These are phyloP conservation scores for Galerucella pusilla DNA, from an alignment of 2,888 invertebrate genomes.

Conservation along the genomic window DNA sequence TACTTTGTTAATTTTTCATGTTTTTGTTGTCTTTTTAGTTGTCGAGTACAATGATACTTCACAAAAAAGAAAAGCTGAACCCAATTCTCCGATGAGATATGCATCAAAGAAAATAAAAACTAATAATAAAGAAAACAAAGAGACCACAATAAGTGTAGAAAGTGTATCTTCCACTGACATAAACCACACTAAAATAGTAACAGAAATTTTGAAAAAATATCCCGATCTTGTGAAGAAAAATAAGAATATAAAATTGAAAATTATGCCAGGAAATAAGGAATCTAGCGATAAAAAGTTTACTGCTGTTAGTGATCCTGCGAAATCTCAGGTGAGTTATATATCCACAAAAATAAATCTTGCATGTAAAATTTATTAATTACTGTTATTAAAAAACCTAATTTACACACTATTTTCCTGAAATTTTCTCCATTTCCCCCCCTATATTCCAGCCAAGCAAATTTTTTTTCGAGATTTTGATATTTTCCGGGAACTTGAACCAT, in stretches of 20 bases:
- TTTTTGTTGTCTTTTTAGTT: slow-evolving; percentile 4
- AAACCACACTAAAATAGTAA: slow-evolving; percentile 85
- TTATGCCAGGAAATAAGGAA: slow-evolving; percentile 70
- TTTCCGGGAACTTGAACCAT: too few relatives aligned
- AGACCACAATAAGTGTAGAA: slow-evolving; percentile 59
- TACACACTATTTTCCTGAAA: too few relatives aligned
- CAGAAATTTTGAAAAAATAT: slow-evolving; percentile 88
- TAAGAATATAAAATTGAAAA: slow-evolving; percentile 88
- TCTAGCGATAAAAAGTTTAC: slow-evolving; percentile 37
- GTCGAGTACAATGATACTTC: slow-evolving; percentile 30
- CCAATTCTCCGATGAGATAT: slow-evolving; percentile 54
- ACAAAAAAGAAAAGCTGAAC: slow-evolving; percentile 51
- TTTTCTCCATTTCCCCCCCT: too few relatives aligned
- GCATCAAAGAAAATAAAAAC: slow-evolving; percentile 70
- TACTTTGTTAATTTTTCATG: too few relatives aligned
- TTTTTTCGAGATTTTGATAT: too few relatives aligned
- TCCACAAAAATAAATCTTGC: not conserved
- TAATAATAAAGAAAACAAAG: slow-evolving; percentile 72
- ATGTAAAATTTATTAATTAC: too few relatives aligned
- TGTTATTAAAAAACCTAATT: too few relatives aligned
- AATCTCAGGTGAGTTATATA: slow-evolving; percentile 17
- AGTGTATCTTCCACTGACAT: slow-evolving; percentile 51
- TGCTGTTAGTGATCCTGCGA: slow-evolving; percentile 25
- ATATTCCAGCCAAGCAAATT: too few relatives aligned
- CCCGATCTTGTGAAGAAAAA: slow-evolving; percentile 88